Base-by-base conservation (phyloP, 2,113 vertebrate species). In the Apodemus speciosus region DNA sequence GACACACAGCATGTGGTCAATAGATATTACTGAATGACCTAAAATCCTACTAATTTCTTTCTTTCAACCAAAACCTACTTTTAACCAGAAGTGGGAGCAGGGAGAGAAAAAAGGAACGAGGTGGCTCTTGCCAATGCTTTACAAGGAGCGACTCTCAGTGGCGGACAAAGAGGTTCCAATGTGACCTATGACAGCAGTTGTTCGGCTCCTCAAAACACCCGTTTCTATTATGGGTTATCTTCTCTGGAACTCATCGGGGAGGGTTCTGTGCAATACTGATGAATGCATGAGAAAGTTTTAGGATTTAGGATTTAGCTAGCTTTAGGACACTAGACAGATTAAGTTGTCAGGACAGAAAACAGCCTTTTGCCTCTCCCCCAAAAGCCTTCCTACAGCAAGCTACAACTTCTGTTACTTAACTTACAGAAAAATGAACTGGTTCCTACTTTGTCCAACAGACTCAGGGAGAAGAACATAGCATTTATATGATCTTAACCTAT, bases 11-110 rank as follows among this genome's bases (percentile, higher is more conserved):
- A 91, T 40, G 6, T 75, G 38, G 58, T 60, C 23, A 51, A 30
- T 64, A 84, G 56, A 27, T 27, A 64, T 80, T 90, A 58, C 6
- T 53, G 43, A 81, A 85, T 64, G 14, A 92, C 90, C 9, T 58
- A 20, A 56, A 91, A 93, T 89, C 32, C 77, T 84, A 46, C 35
- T 49, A 38, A 77, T 86, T 93, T 68, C 40, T 49, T 86, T 91
- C 90, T 80, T 91, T 90, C 5, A 49, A 92, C 27, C 21, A 76
- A 83, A 94, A 81, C 46, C 35, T 9, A 80, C 51, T 40, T 77
- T 85, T 58, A 80, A 79, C 58, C 40, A 62, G 85, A 91, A 53
- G 23, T 56, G 35, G 32, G 75, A 8, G 16, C 53, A 15, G 14
- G 6, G 9, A 15, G 46, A 77, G 66, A 84, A 3, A 35, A 11